Evolutionary conservation across 2,888 invertebrate genomes (phyloP).

Genomic region (Taphrorychus bicolor): DNA sequence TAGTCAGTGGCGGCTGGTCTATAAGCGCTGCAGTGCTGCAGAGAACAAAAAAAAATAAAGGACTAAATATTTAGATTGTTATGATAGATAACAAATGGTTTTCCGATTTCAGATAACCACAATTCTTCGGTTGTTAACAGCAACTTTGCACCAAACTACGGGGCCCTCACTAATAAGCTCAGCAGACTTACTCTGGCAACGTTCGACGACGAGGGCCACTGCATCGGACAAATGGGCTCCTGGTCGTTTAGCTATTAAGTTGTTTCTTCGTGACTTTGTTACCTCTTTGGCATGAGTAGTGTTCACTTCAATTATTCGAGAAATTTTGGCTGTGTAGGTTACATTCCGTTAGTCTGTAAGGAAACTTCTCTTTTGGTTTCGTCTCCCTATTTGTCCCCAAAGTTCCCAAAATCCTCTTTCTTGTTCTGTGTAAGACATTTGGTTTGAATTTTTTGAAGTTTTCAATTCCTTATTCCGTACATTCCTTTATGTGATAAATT

Average conservation of each 20-base stretch:
- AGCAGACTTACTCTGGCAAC: slow-evolving; percentile 86
- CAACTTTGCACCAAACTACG: slow-evolving; percentile 26
- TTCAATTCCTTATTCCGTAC: neutral
- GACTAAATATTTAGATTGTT: too few relatives aligned
- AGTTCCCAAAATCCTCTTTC: too few relatives aligned
- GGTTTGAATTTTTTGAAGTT: too few relatives aligned
- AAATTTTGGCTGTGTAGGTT: neutral
- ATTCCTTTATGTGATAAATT: neutral
- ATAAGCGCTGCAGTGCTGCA: too few relatives aligned
- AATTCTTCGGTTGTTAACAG: slow-evolving; percentile 2
- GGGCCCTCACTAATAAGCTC: slow-evolving; percentile 79
- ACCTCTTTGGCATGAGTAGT: neutral
- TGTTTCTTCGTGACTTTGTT: too few relatives aligned
- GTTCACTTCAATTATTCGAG: neutral
- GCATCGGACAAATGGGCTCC: slow-evolving; percentile 88
- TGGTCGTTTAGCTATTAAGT: slow-evolving; percentile 73
- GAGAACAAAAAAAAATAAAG: too few relatives aligned
- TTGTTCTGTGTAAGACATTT: too few relatives aligned
- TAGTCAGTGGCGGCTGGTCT: too few relatives aligned
- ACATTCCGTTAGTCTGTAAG: neutral
- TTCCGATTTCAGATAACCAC: slow-evolving; percentile 53
- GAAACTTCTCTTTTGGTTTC: too few relatives aligned
- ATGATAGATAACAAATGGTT: too few relatives aligned
- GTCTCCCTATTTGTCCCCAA: too few relatives aligned
- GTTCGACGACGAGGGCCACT: slow-evolving; percentile 87